Base-by-base conservation (phyloP, 2,888 invertebrate genomes). In the Pristionchus fissidentatus region DNA sequence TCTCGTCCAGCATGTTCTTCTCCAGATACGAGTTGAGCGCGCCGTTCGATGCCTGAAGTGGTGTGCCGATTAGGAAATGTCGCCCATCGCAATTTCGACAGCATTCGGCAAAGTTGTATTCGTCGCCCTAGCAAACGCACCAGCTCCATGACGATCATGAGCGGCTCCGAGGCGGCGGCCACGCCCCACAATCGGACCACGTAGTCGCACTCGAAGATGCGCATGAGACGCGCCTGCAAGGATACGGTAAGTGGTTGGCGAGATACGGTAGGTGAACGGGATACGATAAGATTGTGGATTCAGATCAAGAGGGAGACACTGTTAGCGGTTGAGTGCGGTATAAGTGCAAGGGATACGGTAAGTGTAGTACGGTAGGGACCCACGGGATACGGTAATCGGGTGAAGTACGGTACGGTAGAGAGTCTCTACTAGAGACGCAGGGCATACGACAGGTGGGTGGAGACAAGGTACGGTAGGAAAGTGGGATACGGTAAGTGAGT, bases 131-230 rank as follows among this genome's bases (percentile, higher is more conserved):
- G n/a, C 7, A 3, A 29, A 46, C 84, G 83, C 49, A 85, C 88
- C 81, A 89, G 66, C 49, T 89, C 89, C 88, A 88, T 89, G 55
- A 89, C 88, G 62, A 88, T 84, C 85, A 87, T 87, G 29, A 89
- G 80, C 5, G 89, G 89, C 75, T 89, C 89, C 15, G 52, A 46
- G 7, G 84, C 85, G 5, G 89, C 88, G 35, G 88, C 88, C 22
- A 88, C 88, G 38, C 88, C 88, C 57, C 85, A 86, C 55, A 87
- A 83, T 70, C 73, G 49, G 84, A 86, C 84, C 43, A 86, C 81
- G 55, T 84, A 84, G 8, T 85, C 85, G 60, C 84, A 85, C 26
- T 85, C 77, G 57, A 86, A 85, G 4, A 52, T 60, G 38, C 86
- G 83, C 86, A 86, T 86, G 35, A 86, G 49, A 32, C 86, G 86